Evolutionary conservation across 2,888 invertebrate species (phyloP).

Genomic region (Microchrysa polita): DNA sequence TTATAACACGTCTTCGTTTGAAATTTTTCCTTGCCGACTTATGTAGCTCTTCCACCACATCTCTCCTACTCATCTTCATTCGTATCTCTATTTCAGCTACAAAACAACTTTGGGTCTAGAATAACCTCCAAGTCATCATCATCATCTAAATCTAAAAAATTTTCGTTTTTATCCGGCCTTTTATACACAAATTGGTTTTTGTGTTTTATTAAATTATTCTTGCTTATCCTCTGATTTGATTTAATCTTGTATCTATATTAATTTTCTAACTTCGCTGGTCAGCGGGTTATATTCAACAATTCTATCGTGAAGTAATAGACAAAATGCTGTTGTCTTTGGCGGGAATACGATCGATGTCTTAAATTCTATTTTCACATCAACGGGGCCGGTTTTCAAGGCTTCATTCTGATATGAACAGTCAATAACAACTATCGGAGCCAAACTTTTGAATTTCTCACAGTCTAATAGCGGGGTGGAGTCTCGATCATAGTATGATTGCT

Average conservation of each 20-base stretch:
- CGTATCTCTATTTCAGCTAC: neutral
- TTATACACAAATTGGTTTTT: too few species aligned
- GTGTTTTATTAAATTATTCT: too few species aligned
- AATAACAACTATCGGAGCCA: neutral
- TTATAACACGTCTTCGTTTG: slow-evolving; percentile 56
- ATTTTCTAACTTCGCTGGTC: slow-evolving; percentile 42
- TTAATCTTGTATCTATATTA: neutral
- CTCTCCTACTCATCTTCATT: slow-evolving; percentile 45
- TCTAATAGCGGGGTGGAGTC: slow-evolving; percentile 47
- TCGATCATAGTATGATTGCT: slow-evolving; percentile 51
- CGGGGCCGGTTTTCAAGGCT: slow-evolving; percentile 35
- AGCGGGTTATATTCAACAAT: slow-evolving; percentile 48
- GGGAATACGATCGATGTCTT: slow-evolving; percentile 37
- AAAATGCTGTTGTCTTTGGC: slow-evolving; percentile 42
- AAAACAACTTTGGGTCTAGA: neutral
- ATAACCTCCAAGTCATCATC: neutral
- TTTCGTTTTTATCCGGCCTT: too few species aligned
- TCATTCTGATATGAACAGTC: neutral
- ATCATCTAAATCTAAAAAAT: neutral
- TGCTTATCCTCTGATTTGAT: too few species aligned
- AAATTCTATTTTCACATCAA: slow-evolving; percentile 47
- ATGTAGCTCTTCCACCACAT: slow-evolving; percentile 58
- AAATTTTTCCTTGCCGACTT: slow-evolving; percentile 59
- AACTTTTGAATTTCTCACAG: slow-evolving; percentile 50
- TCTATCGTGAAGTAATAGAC: slow-evolving; percentile 48